Base-by-base conservation (phyloP, 1,140 invertebrate genomes). In the Metaphire vulgaris region DNA sequence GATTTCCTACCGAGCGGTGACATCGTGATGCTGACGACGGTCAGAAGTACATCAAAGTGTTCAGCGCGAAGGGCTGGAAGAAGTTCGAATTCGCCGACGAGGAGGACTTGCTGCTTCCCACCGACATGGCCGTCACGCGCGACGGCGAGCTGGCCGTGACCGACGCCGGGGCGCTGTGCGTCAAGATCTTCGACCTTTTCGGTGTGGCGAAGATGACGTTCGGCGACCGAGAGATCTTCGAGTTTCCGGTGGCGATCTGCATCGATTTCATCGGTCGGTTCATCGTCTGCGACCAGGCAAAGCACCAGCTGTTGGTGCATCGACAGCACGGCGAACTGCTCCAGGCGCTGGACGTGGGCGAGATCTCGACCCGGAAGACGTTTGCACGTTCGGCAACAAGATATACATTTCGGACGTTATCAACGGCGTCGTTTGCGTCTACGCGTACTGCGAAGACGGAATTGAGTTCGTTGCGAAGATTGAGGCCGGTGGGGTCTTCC, bases 251-350 rank as follows among this genome's bases (percentile, higher is more conserved):
- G 41, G 33, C 68, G 26, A 2, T 76, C 21, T 41, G 30, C 21
- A 76, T 56, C 0, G 75, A 76, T 64, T n/a, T 41, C 21, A 30
- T 72, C 16, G 75, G 75, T 28, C 31, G 75, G 15, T 76, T 33
- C 33, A n/a, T 76, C 67, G 75, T 76, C 26, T 76, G 75, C 30
- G 75, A 76, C 28, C 75, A 76, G 33, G 75, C 56, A n/a, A 76
- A 76, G 75, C 68, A 76, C 29, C 33, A 41, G 34, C 33, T 76
- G 28, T 71, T 69, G 12, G 56, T 76, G 16, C 75, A 76, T 26
- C 68, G 75, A 1, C 68, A 32, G 68, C 30, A 26, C 34, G 75
- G 75, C 1, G 75, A 72, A 33, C 69, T 76, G 0, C 26, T 76
- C 1, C 33, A 34, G 15, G n/a, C 33, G 29, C 31, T 64, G 6